Evolutionary conservation across 1,140 invertebrate species (phyloP), one percentile per base, ranked within the genome.

Genomic region (Lanistes nyassanus): DNA sequence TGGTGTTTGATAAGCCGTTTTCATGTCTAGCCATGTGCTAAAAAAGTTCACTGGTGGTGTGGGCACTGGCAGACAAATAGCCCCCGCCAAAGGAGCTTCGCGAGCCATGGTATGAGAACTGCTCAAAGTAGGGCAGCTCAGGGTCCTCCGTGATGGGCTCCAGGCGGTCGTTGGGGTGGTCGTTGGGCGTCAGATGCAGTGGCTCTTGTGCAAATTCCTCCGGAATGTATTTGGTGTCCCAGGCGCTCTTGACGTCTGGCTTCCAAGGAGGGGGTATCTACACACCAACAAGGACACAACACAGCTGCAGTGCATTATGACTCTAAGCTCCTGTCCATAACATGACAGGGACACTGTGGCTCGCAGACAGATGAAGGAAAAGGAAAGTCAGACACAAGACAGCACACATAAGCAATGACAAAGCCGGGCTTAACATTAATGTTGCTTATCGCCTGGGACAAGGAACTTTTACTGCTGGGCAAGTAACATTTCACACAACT

Each of bases 51-150:
- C 70, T 62, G 9, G 55, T 72, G 53, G 70, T 72, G 56, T 72
- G 70, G 11, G 55, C 55, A 37, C 70, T 72, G 55, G 70, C 70
- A 26, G 70, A 72, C 55, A 72, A 29, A 36, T 72, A 72, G 9
- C 70, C 70, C 37, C 55, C 70, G 21, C 82, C 84, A 74, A 79
- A 83, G n/a, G 80, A 83, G 39, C 79, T 78, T 42, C 85, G 80
- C 37, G 83, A 84, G 21, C 85, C 83, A 77, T 92, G 93, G 87
- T 93, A 95, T n/a, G 93, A 94, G 85, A 95, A 95, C 83, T 94
- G 93, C 58, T 93, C 92, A 87, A 95, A 95, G 85, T 94, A 92
- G 4, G 92, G 91, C 74, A 89, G 79, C 83, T 94, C 93, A 71
- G 91, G 90, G 83, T 94, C 93, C 86, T 94, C 94, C 9, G 90